Evolutionary conservation across 2,888 invertebrate species (phyloP), one percentile per base, ranked within the genome.

Genomic region (Malthinus flaveolus): DNA sequence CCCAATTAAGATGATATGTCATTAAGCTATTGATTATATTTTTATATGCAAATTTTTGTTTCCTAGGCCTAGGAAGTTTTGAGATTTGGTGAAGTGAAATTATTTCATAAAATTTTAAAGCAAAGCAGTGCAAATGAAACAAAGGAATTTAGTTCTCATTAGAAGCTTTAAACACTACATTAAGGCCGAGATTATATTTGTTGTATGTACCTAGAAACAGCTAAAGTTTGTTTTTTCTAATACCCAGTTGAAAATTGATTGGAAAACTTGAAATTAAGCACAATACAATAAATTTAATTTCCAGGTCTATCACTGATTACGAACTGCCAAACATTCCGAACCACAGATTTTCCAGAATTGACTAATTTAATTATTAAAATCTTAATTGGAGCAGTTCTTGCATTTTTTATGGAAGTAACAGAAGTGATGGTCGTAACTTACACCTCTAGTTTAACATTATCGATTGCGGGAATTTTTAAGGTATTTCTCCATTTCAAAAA

Each of bases 391-490:
- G 94, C 95, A 53, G 79, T 91, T 50, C 83, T 96, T 68, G 97
- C 96, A 13, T 95, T 97, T 79, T 85, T 88, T 46, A 95, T 97
- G 96, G 97, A 97, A 83, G 83, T 95, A 63, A 89, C 89, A 77
- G 98, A 99, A 81, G 98, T 95, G 76, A 83, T 97, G 64, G 90
- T 99, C 31, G 87, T 99, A 57, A 89, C 91, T 0, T 88, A 91
- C 77, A 97, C 97, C 0, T 98, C 98, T 69, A 95, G 97, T 83
- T 87, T 99, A 52, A 98, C 98, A 0, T 82, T 99, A 39, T 94
- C 96, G 13, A 91, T 99, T 68, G 90, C 96, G 44, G 97, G 97
- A 57, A 96, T 99, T 74, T 91, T 97, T 75, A 99, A 99, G 89
- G 97, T 95, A 35, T 35, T 35, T 35, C 3, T 10, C 7, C 9